Conservation (phyloP, 1,140 invertebrate species). For the Brachionus sp. region DNA sequence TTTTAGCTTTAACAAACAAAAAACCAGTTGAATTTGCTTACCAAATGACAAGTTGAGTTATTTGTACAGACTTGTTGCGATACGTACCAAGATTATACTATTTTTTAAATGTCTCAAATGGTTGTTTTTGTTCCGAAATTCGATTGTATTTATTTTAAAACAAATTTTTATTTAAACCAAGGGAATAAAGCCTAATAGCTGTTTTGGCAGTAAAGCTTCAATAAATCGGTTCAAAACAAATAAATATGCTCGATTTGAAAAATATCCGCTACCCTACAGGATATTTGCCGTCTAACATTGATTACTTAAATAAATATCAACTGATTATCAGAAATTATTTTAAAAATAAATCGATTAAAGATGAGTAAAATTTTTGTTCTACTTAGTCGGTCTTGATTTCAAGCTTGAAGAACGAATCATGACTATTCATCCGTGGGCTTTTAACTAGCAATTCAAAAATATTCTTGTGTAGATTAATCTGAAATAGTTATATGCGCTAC, state of each 20-base stretch:
- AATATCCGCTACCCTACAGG: constrained; percentile 36
- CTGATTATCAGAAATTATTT: constrained; percentile 9
- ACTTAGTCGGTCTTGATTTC: background rate
- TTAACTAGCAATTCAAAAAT: no score
- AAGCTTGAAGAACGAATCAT: background rate
- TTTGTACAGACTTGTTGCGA: background rate
- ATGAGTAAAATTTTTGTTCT: background rate
- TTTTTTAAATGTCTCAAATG: background rate
- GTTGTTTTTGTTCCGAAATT: background rate
- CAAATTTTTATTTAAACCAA: background rate
- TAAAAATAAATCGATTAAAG: background rate
- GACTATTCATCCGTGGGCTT: no score
- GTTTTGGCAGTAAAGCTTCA: background rate
- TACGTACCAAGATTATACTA: background rate
- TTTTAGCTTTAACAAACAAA: background rate
- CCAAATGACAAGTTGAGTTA: constrained; percentile 12
- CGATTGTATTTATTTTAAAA: background rate
- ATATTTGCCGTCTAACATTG: constrained; percentile 30
- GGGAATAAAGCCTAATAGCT: background rate
- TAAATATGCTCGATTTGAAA: background rate
- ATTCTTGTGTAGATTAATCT: background rate
- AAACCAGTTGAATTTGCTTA: background rate
- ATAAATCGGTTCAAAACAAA: background rate
- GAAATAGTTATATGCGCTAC: background rate
- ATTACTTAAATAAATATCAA: constrained; percentile 15